Evolutionary conservation across 2,888 invertebrate genomes (phyloP).

Genomic region (Catocala fraxini): DNA sequence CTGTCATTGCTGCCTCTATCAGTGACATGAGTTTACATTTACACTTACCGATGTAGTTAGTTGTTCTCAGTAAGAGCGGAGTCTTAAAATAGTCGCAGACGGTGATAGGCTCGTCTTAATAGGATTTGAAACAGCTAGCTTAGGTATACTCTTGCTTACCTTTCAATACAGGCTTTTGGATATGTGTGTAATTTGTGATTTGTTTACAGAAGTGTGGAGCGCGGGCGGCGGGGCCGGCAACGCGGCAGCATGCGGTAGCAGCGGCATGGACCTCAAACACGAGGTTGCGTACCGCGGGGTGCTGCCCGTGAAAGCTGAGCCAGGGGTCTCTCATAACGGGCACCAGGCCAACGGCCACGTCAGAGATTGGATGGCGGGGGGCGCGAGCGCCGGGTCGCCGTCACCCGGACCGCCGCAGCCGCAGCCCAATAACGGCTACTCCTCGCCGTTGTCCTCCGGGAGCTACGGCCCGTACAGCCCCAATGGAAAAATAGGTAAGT

Average conservation of each 20-base stretch:
- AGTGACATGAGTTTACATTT: too few relatives aligned
- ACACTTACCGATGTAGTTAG: too few relatives aligned
- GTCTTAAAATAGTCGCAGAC: too few relatives aligned
- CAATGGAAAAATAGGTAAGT: conserved; percentile 95
- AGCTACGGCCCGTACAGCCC: conserved; percentile 97
- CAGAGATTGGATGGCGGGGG: conserved; percentile 86
- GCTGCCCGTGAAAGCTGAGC: conserved; percentile 85
- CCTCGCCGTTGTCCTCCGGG: conserved; percentile 94
- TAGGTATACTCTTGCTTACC: too few relatives aligned
- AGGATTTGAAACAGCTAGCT: too few relatives aligned
- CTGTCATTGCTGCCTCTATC: too few relatives aligned
- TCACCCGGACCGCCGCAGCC: conserved; percentile 91
- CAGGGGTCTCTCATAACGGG: conserved; percentile 85
- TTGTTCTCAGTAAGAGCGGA: too few relatives aligned
- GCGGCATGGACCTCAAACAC: conserved; percentile 89
- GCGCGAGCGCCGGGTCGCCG: conserved; percentile 85
- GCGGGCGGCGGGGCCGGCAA: conserved; percentile 85
- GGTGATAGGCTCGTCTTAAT: too few relatives aligned
- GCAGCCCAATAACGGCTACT: conserved; percentile 92
- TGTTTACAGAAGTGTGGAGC: conserved; percentile 83
- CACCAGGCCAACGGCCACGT: conserved; percentile 82
- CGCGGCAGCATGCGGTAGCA: conserved; percentile 86
- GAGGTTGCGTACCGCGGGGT: conserved; percentile 88
- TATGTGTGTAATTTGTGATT: not conserved
- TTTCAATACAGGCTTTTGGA: too few relatives aligned